Base-by-base conservation (phyloP, 2,797 vertebrate species). In the Rhinogobio ventralis region DNA sequence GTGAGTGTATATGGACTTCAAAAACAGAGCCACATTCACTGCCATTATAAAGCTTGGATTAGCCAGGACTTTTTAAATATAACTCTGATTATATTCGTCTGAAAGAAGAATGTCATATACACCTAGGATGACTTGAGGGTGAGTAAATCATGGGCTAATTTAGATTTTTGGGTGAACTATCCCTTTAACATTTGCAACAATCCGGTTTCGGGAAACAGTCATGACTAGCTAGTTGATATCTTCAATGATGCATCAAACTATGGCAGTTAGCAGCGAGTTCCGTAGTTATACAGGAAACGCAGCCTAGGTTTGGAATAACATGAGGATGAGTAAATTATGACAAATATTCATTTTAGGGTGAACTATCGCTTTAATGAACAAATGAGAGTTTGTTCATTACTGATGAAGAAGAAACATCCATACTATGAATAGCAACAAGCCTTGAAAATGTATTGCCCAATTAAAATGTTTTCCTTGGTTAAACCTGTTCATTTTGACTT, bases 361-460 rank as follows among this genome's bases (percentile, higher is more conserved):
- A 55, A 75, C 28, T 36, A 39, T 42, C 13, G 8, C 55, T 77
- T 77, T 77, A 20, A 62, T 60, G 36, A 78, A 45, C 76, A 64
- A 64, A 42, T 46, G 10, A 78, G 55, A 25, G 1, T n/a, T 62
- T 42, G 55, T 62, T 28, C 33, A 76, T 57, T 69, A 55, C 45
- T 39, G 64, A 55, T n/a, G 49, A 53, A 53, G 19, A 51, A 80
- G 45, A 80, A 66, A 66, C 28, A 80, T 15, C 20, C 46, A 53
- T 68, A 53, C 42, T 46, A 66, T 79, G 46, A 80, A 80, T 80
- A 80, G 67, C 66, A 81, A 51, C 23, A 81, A 71, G 66, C 79
- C 28, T 71, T 76, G 33, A 69, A 81, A 69, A 57, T 69, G 19
- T 28, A 46, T 33, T 62, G 17, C 25, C 68, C 80, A 82, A 82